These are phyloP conservation scores for Dendrocincla tyrannina DNA, from an alignment of 2,797 vertebrate genomes.

Conservation along the genomic window DNA sequence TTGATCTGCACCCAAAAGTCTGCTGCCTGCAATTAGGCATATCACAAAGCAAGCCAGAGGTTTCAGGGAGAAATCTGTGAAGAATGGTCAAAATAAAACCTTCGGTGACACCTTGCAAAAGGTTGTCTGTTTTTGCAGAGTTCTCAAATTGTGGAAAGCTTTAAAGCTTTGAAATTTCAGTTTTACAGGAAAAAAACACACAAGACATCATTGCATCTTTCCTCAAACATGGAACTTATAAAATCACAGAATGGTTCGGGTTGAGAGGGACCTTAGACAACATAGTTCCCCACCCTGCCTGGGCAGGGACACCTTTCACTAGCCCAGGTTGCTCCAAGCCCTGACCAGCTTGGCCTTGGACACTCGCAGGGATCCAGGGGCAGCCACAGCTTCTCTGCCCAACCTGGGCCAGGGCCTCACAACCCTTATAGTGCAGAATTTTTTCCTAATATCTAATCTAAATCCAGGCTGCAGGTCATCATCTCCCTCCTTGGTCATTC, in stretches of 20 bases:
- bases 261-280: not conserved
- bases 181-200: not conserved
- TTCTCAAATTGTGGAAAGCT: not conserved
- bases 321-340: fast-evolving
- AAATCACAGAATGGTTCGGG: not conserved
- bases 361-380: not conserved
- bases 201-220: not conserved
- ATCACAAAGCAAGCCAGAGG: not conserved
- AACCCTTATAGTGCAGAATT: not conserved
- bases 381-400: not conserved
- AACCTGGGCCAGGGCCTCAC: fast-evolving
- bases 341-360: fast-evolving
- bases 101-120: not conserved
- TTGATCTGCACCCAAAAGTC: not conserved
- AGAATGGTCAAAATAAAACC: not conserved
- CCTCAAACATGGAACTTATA: fast-evolving
- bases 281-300: fast-evolving
- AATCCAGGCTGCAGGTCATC: not conserved
- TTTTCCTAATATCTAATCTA: not conserved
- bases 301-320: not conserved
- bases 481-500: not conserved
- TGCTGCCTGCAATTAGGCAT: not conserved
- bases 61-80: not conserved
- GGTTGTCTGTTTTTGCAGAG: not conserved
- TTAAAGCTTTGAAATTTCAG: not conserved